phyloP scores from a whole-genome alignment of 2,888 invertebrate genomes.

The Augochlorella aurata region DNA sequence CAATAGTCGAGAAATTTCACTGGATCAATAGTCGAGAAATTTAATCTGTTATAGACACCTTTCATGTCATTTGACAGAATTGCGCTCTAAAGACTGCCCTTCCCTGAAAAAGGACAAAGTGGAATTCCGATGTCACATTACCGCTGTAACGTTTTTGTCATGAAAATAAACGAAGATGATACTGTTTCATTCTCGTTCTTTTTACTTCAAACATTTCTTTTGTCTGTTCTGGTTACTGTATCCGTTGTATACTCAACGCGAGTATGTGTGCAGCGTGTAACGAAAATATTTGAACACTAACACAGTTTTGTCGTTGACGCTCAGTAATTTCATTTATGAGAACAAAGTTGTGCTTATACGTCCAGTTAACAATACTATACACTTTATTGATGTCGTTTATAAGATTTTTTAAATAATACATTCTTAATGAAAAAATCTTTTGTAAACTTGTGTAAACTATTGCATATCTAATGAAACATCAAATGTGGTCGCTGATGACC shows the following conservation, averaged over 20 bases:
- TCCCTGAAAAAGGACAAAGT: slow-evolving; percentile 2
- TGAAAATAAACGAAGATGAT: background rate
- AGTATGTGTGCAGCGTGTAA: background rate
- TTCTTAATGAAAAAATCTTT: background rate
- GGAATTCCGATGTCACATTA: background rate
- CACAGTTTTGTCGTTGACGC: too few species aligned
- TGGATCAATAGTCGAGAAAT: slow-evolving; percentile 1
- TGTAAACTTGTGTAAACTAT: background rate
- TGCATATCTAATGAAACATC: too few species aligned
- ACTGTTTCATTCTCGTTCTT: background rate
- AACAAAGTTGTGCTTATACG: too few species aligned
- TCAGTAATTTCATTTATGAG: too few species aligned
- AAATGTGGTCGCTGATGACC: too few species aligned
- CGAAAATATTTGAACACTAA: background rate
- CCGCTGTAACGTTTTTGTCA: background rate
- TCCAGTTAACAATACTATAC: too few species aligned
- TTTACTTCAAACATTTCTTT: background rate
- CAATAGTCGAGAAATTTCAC: background rate
- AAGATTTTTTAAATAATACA: background rate
- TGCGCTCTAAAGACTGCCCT: slow-evolving; percentile 19
- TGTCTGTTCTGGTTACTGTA: background rate
- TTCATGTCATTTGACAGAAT: slow-evolving; percentile 30
- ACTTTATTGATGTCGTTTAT: too few species aligned
- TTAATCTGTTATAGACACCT: slow-evolving; percentile 30
- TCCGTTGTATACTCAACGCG: background rate